Evolutionary conservation across 2,113 vertebrate species (phyloP), one percentile per base, ranked within the genome.

Genomic region (Xiphorhynchus elegans): DNA sequence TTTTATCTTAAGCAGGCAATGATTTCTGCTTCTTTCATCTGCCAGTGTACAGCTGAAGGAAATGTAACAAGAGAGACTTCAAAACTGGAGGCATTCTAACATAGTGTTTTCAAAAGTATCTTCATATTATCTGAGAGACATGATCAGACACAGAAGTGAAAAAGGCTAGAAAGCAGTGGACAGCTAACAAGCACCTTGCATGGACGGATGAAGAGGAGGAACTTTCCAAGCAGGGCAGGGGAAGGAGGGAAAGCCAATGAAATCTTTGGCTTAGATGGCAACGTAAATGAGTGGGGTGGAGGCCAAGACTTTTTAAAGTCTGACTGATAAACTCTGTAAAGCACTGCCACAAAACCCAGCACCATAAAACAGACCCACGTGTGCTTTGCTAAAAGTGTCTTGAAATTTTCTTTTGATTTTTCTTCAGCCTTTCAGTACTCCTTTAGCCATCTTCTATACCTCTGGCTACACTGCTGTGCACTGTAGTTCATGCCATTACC

Each of bases 21-120:
- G 52, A 72, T 72, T 85, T 82, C 62, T 90, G 52, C 35, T 74
- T 42, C 76, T 95, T 90, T 93, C 52, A 93, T 72, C 74, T 72
- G 44, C 23, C 33, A 68, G 10, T 20, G 47, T 63, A 58, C 9
- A 31, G 39, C 17, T 84, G 49, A 81, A n/a, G 50, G 26, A 86
- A 80, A 35, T 9, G 3, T 25, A 87, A 74, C 33, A 89, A 44
- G 47, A 84, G 14, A 80, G 31, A 9, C 19, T 81, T 82, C 77
- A 84, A 52, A 89, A 87, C 3, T 56, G 72, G 28, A 84, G 46
- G 37, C 66, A 70, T 87, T 78, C 74, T 73, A 69, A 66, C 1
- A 3, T 2, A 44, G 37, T 23, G 28, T 70, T 89, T 93, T 70
- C 50, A 66, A 44, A 89, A 87, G 73, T 67, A 68, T 42, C 23